Evolutionary conservation across 2,113 vertebrate species (phyloP).

Genomic region (Erythrocercus mccallii): DNA sequence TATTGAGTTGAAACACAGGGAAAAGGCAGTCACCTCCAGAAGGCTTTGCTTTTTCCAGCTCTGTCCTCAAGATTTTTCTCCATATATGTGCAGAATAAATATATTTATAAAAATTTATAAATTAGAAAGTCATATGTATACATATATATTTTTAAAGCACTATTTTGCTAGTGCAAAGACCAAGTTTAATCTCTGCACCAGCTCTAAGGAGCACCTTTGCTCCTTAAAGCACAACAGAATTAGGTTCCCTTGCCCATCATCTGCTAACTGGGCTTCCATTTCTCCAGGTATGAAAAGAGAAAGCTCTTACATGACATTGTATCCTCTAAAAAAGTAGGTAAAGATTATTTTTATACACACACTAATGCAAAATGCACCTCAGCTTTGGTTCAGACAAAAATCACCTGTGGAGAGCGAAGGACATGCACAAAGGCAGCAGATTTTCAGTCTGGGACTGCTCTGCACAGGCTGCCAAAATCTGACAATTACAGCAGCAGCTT

Average conservation of each 20-base stretch:
- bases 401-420: constrained; percentile 1
- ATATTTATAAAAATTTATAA: not conserved
- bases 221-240: not conserved
- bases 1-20: not conserved
- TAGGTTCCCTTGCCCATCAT: not conserved
- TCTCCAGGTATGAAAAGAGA: not conserved
- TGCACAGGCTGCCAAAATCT: not conserved
- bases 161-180: not conserved
- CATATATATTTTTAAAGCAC: not conserved
- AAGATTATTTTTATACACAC: constrained; percentile 21
- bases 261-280: not conserved
- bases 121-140: not conserved
- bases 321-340: not conserved
- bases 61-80: not conserved
- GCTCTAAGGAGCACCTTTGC: not conserved
- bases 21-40: not conserved
- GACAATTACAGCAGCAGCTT: not conserved
- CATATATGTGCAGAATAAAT: not conserved
- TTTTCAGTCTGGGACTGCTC: not conserved
- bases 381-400: not conserved
- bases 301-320: not conserved
- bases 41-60: not conserved
- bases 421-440: not conserved
- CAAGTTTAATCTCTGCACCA: not conserved
- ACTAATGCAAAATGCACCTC: not conserved